These are phyloP conservation scores for Sesia apiformis DNA, from an alignment of 2,888 invertebrate species.

Conservation along the genomic window DNA sequence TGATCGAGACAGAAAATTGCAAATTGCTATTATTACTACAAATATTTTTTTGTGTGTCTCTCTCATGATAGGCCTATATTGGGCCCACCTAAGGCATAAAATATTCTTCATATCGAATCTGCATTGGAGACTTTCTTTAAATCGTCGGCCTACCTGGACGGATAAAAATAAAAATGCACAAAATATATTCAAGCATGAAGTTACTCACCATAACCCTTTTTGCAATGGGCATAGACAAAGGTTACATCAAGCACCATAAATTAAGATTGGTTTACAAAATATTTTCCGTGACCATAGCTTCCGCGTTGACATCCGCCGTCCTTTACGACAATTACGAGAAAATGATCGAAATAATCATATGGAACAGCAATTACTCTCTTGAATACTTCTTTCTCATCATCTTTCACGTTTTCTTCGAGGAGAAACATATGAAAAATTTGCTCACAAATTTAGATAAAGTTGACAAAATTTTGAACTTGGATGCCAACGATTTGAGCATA, in stretches of 20 bases:
- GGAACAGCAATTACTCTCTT: not conserved
- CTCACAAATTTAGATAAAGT: not conserved
- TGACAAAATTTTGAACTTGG: not conserved
- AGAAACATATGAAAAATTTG: not conserved
- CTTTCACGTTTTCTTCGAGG: not conserved
- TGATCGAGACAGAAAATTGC: too few species aligned
- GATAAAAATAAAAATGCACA: too few species aligned
- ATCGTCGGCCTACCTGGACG: too few species aligned
- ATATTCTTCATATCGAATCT: too few species aligned
- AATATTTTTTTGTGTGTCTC: too few species aligned
- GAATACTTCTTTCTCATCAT: not conserved
- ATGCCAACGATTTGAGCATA: not conserved
- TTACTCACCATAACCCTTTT: not conserved
- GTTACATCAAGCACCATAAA: not conserved
- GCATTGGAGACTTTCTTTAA: too few species aligned
- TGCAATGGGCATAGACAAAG: not conserved
- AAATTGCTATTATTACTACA: too few species aligned
- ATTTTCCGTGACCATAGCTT: not conserved
- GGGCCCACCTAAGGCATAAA: too few species aligned
- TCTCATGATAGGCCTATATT: too few species aligned
- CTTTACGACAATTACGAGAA: not conserved
- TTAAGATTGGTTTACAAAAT: not conserved
- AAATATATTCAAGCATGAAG: not conserved
- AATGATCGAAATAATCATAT: not conserved
- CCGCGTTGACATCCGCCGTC: not conserved